Percentiles rank a stretch among this genome's conserved stretches.
These are phyloP conservation scores for Pseudomyrmex cubaensis DNA, from an alignment of 1,140 invertebrate species.

Conservation along the genomic window DNA sequence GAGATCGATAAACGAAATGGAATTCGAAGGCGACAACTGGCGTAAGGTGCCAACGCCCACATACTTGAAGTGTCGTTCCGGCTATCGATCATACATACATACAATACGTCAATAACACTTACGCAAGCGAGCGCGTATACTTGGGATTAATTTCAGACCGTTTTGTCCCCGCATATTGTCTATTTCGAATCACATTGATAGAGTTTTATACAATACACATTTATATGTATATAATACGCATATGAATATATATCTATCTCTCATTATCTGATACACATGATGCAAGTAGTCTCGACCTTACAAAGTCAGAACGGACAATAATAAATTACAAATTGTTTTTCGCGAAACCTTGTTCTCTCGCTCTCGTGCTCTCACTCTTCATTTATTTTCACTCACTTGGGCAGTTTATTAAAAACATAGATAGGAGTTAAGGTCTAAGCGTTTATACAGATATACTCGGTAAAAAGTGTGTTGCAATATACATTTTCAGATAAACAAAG, in stretches of 20 bases:
- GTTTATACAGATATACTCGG: too few relatives aligned
- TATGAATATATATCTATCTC: not conserved
- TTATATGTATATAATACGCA: not conserved
- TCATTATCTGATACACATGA: too few relatives aligned
- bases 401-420: too few relatives aligned
- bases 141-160: conserved; percentile 19
- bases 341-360: too few relatives aligned
- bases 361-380: too few relatives aligned
- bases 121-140: conserved; percentile 45
- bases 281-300: too few relatives aligned
- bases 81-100: conserved; percentile 55
- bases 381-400: too few relatives aligned
- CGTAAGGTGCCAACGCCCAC: conserved; percentile 69
- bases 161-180: not conserved
- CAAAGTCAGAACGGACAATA: too few relatives aligned
- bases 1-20: conserved; percentile 33
- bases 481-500: too few relatives aligned
- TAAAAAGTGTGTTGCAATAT: too few relatives aligned
- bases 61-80: conserved; percentile 66
- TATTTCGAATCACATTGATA: not conserved
- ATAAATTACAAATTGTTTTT: too few relatives aligned
- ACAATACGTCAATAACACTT: conserved; percentile 66
- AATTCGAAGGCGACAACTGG: conserved; percentile 69
- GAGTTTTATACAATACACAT: not conserved
- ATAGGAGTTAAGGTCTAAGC: too few relatives aligned